A percentile compares a stretch with the other conserved stretches of the same genome.
Conservation (phyloP, 2,797 vertebrate species). For the Chrosomus eos region DNA sequence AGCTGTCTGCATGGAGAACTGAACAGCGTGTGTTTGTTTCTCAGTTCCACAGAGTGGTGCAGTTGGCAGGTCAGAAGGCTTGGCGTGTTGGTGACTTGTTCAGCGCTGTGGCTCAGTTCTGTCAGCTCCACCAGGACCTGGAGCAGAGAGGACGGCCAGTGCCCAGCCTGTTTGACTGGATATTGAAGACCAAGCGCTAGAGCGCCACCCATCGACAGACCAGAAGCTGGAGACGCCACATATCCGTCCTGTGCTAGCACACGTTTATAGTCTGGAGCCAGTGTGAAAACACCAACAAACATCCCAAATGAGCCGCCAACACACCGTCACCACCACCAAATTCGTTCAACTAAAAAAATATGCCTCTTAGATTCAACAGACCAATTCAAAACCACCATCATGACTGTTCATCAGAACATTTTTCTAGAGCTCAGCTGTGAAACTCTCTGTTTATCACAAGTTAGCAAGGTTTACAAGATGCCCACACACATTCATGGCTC, state of each 20-base stretch:
- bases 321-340: constrained; percentile 18
- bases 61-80: constrained; percentile 86
- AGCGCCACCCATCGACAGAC: not conserved
- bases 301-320: constrained; percentile 38
- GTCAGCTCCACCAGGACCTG: constrained; percentile 79
- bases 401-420: constrained; percentile 9
- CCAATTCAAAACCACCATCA: not conserved
- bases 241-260: constrained; percentile 24
- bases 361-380: not conserved
- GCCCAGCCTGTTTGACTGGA: constrained; percentile 94
- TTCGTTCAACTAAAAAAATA: not conserved
- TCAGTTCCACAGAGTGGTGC: constrained; percentile 92
- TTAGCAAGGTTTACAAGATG: constrained; percentile 22
- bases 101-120: constrained; percentile 88
- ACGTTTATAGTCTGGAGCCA: constrained; percentile 6
- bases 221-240: not conserved
- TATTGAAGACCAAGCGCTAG: constrained; percentile 85
- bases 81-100: constrained; percentile 95
- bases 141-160: constrained; percentile 71
- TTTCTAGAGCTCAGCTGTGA: constrained; percentile 11
- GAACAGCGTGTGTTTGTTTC: constrained; percentile 32
- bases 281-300: constrained; percentile 40
- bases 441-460: not conserved
- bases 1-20: not conserved
- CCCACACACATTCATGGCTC: not conserved